phyloP scores from a whole-genome alignment of 2,113 vertebrate genomes.

The Microcebus ravelobensis region DNA sequence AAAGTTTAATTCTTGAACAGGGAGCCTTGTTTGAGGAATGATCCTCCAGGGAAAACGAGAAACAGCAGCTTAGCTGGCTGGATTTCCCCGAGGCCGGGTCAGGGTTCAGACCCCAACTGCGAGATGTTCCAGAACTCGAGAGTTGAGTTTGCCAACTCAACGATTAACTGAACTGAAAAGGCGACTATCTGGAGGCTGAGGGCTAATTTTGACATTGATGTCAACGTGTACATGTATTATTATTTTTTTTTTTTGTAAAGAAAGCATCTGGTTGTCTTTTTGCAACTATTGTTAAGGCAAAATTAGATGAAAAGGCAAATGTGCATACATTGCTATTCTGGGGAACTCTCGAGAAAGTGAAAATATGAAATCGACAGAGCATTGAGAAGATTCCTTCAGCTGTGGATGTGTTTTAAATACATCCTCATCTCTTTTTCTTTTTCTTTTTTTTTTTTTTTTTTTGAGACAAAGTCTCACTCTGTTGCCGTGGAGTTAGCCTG shows the following conservation, averaged over 20 bases:
- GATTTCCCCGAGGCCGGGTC: slow-evolving; percentile 8
- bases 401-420: background rate
- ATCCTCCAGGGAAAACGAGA: background rate
- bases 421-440: background rate
- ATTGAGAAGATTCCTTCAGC: background rate
- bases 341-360: slow-evolving; percentile 55
- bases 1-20: slow-evolving; percentile 40
- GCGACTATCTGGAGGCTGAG: background rate
- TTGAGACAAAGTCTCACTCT: too few species aligned
- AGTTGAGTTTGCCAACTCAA: background rate
- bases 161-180: slow-evolving; percentile 18
- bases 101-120: background rate
- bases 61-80: background rate
- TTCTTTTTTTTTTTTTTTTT: too few species aligned
- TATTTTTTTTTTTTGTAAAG: background rate
- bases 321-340: slow-evolving; percentile 58
- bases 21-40: background rate
- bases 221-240: slow-evolving; percentile 20
- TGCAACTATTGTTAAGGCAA: slow-evolving; percentile 60
- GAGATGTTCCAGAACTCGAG: background rate
- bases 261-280: slow-evolving; percentile 74
- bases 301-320: slow-evolving; percentile 56
- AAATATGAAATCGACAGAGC: slow-evolving; percentile 51
- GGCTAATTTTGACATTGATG: slow-evolving; percentile 38
- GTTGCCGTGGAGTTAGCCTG: too few species aligned